Evolutionary conservation across 2,888 invertebrate genomes (phyloP), one percentile per base, ranked within the genome.

Genomic region (Pocota personata): DNA sequence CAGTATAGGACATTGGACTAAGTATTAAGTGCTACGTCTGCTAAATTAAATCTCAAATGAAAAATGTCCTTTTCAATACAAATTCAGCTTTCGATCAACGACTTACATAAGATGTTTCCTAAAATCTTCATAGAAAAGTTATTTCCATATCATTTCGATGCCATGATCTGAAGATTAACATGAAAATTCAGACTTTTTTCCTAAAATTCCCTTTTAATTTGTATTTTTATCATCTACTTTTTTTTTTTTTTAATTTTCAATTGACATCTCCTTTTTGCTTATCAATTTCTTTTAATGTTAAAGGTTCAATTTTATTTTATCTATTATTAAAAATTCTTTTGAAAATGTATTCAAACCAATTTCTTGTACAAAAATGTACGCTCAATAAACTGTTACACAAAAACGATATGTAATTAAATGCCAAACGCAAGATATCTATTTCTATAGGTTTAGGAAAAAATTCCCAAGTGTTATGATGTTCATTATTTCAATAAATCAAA

Each of bases 391-490:
- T 37, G 27, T 64, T 62, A 75, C 14, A 1, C 32, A 57, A 69
- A 84, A 80, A 76, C 50, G 84, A 84, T 80, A 84, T 84, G 80
- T 82, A 52, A 62, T 84, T 64, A 67, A 79, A 78, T 73, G 78
- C 78, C 73, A 55, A 82, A 79, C 62, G 79, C 57, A 79, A 84
- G 62, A 69, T 83, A 83, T 79, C 55, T 73, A 14, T 62, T 30
- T 55, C 27, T 14, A 30, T 67, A 57, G 40, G 10, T 27, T 40
- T 72, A 62, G 55, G 67, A 46, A 83, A 78, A 73, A 55, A 55
- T 14, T 37, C 37, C 66, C 32, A 19, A n/a, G n/a, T 40, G 14
- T 14, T 40, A 40, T 40, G 14, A 14, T 14, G 1, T 40, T 40
- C 5, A 14, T 10, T 48, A 48, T 3, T 46, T 62, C 6, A 10